phyloP scores from a whole-genome alignment of 2,888 invertebrate species.

The Proisotoma minuta region DNA sequence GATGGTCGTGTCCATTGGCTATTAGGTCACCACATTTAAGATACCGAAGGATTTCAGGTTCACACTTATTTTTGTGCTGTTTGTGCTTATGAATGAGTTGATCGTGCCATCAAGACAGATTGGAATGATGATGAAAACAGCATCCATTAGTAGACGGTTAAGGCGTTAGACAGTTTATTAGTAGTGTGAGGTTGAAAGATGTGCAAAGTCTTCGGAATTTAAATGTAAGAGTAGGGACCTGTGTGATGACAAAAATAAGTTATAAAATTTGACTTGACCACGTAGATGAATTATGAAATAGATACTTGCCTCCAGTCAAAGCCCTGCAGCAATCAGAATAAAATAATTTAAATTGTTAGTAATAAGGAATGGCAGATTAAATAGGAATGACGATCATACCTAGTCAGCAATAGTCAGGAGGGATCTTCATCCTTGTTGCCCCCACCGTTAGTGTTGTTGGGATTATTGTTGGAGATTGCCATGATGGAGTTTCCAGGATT shows the following conservation, averaged over 20 bases:
- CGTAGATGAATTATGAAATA: background rate
- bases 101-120: background rate
- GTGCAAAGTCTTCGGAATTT: constrained; percentile 49
- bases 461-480: constrained; percentile 2
- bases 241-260: background rate
- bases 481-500: constrained; percentile 35
- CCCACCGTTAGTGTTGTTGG: constrained; percentile 13
- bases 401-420: constrained; percentile 98
- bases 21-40: constrained; percentile 27
- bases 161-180: background rate
- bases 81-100: background rate
- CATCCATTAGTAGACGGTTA: background rate
- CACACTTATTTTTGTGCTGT: background rate
- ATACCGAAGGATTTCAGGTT: constrained; percentile 25
- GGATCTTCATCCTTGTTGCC: constrained; percentile 72
- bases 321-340: constrained; percentile 74
- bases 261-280: background rate
- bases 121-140: background rate
- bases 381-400: no score
- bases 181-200: background rate
- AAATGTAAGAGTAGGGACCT: constrained; percentile 91
- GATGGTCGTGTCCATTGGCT: background rate
- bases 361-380: no score
- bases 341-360: no score
- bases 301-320: constrained; percentile 95